Conservation (phyloP, 92 coral and sea anemone genomes). For the Heliopora coerulea region DNA sequence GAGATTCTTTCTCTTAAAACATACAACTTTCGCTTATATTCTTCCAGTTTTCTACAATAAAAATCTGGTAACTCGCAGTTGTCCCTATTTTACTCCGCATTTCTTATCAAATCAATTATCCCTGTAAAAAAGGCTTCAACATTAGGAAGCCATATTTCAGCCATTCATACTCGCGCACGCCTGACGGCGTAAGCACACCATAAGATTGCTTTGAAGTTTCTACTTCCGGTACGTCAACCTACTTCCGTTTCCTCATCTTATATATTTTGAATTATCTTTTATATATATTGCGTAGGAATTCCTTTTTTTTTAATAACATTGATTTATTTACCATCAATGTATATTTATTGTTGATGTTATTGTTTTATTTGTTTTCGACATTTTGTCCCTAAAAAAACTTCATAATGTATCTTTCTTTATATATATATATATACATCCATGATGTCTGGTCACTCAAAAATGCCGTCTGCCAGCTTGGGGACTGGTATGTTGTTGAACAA, state of each 20-base stretch:
- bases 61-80: constrained; percentile 28
- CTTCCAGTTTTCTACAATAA: constrained; percentile 35
- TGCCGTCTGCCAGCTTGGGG: too few relatives aligned
- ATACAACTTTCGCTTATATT: constrained; percentile 14
- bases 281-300: neutral
- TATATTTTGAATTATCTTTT: constrained; percentile 10
- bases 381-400: neutral
- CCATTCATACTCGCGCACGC: neutral
- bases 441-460: too few relatives aligned
- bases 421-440: too few relatives aligned
- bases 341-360: too few relatives aligned
- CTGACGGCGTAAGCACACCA: neutral
- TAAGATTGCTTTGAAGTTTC: neutral
- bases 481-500: too few relatives aligned
- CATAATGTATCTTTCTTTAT: too few relatives aligned
- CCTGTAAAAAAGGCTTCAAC: constrained; percentile 21
- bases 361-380: too few relatives aligned
- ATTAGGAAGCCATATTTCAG: constrained; percentile 38
- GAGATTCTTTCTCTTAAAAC: constrained; percentile 13
- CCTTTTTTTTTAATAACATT: neutral
- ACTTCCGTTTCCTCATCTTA: constrained; percentile 20
- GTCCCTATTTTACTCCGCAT: neutral
- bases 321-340: neutral
- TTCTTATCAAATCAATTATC: neutral
- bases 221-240: constrained; percentile 13